Evolutionary conservation across 2,113 vertebrate genomes (phyloP).

Genomic region (Dipodomys merriami): DNA sequence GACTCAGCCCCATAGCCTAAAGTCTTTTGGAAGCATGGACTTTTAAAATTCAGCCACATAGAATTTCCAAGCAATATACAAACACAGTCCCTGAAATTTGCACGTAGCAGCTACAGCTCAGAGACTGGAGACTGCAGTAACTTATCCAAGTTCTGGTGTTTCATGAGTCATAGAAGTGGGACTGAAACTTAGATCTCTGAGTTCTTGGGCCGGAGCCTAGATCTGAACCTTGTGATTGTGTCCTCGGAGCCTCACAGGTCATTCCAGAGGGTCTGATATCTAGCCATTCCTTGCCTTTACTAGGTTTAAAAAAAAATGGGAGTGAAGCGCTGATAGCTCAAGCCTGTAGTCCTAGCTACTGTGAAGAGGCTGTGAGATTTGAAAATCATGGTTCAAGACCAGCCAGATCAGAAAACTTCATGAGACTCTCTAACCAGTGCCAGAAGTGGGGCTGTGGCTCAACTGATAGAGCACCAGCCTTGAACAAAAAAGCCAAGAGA

Average conservation of each 20-base stretch:
- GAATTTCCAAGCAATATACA: background rate
- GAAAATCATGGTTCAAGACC: no score
- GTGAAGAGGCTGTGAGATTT: no score
- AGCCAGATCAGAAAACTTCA: no score
- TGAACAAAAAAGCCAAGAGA: no score
- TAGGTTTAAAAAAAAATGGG: background rate
- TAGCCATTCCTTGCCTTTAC: background rate
- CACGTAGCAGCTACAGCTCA: constrained; percentile 10
- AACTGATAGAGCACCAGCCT: no score
- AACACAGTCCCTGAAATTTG: background rate
- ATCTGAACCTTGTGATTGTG: background rate
- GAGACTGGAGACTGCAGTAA: background rate
- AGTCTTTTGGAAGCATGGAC: background rate
- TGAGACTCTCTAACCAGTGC: no score
- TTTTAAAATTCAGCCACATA: constrained; percentile 1
- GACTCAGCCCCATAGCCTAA: background rate
- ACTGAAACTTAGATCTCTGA: constrained; percentile 20
- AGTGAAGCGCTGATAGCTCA: no score
- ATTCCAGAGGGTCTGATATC: background rate
- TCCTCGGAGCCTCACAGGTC: background rate
- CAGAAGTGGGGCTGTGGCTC: no score
- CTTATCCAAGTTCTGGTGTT: background rate
- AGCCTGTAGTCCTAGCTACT: no score
- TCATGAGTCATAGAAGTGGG: background rate
- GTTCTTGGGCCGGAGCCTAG: constrained; percentile 15